Evolutionary conservation across 35 echinoderm and acorn worm species (phyloP), one percentile per base, ranked within the genome.

Genomic region (Patiria miniata): DNA sequence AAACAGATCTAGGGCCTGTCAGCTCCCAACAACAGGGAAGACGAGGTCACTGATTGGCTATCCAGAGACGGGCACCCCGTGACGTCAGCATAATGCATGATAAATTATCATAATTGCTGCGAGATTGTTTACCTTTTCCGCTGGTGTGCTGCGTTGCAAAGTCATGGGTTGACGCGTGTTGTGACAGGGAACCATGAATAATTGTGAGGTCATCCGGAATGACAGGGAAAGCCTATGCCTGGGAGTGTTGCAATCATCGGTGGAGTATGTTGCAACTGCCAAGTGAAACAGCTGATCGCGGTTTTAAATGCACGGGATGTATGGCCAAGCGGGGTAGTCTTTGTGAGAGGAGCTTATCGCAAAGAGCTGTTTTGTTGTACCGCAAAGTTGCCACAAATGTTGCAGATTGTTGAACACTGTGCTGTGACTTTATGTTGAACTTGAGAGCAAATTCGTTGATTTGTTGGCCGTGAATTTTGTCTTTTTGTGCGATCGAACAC

Each of bases 201-300:
- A 36, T 26, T 26, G 65, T 14, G 21, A 73, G 65, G 65, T 73
- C 65, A 73, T 10, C 21, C 34, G 65, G 65, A 34, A 73, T 73
- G 65, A 73, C 65, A 73, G 65, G 65, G 65, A 69, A 32, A 73
- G 21, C 65, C 57, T 60, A n/a, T n/a, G 57, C 14, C 18, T 73
- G 22, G 22, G 61, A 22, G 34, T 73, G 65, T 73, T 73, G 65
- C 65, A 73, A 73, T 73, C 65, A 30, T 34, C 12, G 4, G 42
- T 6, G 12, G 42, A 47, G 42, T 73, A 14, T 73, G 65, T 73
- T 30, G 65, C 42, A 73, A 34, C 65, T 73, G 26, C 65, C 42
- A 73, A 32, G 6, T 36, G 65, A 73, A n/a, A 73, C 65, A 73
- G 65, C 65, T 73, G 65, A 73, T 73, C 29, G 29, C 26, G 65